Conservation (phyloP, 2,888 invertebrate species). For the Harpagoxenus sublaevis region DNA sequence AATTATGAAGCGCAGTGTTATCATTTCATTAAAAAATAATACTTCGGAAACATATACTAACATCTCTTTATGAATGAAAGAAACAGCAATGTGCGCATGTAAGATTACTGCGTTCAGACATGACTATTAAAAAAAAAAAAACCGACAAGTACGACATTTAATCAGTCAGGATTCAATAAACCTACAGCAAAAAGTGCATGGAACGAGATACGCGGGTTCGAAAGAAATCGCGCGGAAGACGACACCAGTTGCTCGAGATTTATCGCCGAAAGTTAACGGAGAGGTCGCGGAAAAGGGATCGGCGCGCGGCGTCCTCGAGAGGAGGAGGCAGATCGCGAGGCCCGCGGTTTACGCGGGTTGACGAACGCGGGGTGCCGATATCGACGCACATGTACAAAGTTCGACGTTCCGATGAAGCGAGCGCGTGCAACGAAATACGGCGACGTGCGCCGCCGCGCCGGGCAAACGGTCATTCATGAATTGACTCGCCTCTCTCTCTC, state of each 20-base stretch:
- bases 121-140: background rate
- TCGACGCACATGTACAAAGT: slow-evolving; percentile 37
- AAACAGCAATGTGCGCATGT: background rate
- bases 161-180: background rate
- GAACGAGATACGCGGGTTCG: background rate
- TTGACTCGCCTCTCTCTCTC: slow-evolving; percentile 70
- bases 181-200: background rate
- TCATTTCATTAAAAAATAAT: background rate
- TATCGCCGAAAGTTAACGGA: background rate
- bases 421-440: slow-evolving; percentile 44
- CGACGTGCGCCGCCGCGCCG: slow-evolving; percentile 23
- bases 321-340: background rate
- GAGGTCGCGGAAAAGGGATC: background rate
- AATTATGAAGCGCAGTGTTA: background rate
- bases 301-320: background rate
- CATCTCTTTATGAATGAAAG: background rate
- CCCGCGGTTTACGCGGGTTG: background rate
- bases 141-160: background rate
- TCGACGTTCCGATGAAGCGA: slow-evolving; percentile 35
- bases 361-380: background rate
- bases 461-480: slow-evolving; percentile 80
- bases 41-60: background rate
- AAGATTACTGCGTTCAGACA: background rate
- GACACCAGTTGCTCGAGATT: background rate
- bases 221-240: background rate